Base-by-base conservation (phyloP, 1,140 invertebrate species). In the Oscheius sp. region DNA sequence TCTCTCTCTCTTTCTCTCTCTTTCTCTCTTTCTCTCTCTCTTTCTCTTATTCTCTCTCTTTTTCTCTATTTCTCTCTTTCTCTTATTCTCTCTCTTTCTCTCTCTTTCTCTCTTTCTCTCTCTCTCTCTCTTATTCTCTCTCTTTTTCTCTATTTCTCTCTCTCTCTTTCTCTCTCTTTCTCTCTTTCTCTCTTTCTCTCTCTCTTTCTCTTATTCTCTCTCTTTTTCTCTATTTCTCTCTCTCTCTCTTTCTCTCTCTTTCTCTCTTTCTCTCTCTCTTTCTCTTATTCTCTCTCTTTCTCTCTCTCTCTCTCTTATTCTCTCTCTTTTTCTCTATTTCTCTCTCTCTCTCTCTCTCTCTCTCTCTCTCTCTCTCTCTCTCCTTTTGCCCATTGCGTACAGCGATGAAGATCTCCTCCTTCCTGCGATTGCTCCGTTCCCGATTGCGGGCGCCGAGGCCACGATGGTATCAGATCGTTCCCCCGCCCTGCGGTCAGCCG, bases 1-100 rank as follows among this genome's bases (percentile, higher is more conserved):
- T 59, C 2, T 59, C 23, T 29, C 58, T 61, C 58, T 61, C 32
- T 61, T 18, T 61, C 58, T 61, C 58, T 62, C 31, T 62, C 13
- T 28, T 29, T 61, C 31, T 62, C 59, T 64, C 0, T 64, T 18
- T 18, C 3, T 28, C 35, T 23, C 7, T 42, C 38, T 42, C 38
- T 42, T 42, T 42, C 7, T 42, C 38, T n/a, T 7, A 10, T n/a
- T 42, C 7, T 42, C 38, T 42, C 38, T 42, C 7, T 42, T 10
- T 42, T n/a, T n/a, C n/a, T n/a, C n/a, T 42, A 42, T n/a, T n/a
- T 10, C n/a, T 42, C 7, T 7, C 38, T 10, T 42, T n/a, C 38
- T 42, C 38, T n/a, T 42, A n/a, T 42, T 42, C 38, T 42, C 38
- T 42, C n/a, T n/a, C n/a, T n/a, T n/a, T n/a, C n/a, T n/a, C n/a